phyloP scores from a whole-genome alignment of 2,888 invertebrate genomes.

The Muschampia plurimacula region DNA sequence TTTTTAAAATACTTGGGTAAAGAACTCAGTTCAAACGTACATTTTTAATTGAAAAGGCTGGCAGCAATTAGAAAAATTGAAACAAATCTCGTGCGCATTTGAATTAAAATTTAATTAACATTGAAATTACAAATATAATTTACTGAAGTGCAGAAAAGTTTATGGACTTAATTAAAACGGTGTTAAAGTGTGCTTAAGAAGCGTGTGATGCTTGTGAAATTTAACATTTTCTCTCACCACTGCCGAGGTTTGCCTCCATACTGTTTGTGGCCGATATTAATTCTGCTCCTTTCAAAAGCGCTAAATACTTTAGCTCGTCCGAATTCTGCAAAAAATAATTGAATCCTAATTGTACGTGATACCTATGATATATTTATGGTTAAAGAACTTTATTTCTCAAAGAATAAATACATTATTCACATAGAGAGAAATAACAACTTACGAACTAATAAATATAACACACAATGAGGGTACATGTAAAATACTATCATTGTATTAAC shows the following conservation, averaged over 20 bases:
- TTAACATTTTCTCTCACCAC: conserved; percentile 49
- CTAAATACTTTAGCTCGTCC: conserved; percentile 85
- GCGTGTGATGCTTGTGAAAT: not conserved
- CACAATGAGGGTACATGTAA: no score
- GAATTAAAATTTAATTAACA: conserved; percentile 13
- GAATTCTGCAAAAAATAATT: conserved; percentile 73
- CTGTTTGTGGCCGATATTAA: conserved; percentile 71
- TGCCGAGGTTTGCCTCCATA: conserved; percentile 62
- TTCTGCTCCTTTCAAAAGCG: conserved; percentile 86
- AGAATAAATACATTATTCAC: no score
- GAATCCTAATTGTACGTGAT: no score
- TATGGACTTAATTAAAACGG: conserved; percentile 26
- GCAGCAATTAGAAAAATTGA: not conserved
- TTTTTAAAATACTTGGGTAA: not conserved
- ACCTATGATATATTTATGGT: no score
- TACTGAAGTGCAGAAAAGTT: conserved; percentile 20
- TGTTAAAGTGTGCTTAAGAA: conserved; percentile 10
- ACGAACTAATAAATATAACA: no score
- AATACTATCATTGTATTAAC: no score
- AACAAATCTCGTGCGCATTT: conserved; percentile 6
- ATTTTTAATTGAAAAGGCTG: conserved; percentile 7
- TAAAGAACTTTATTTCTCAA: no score
- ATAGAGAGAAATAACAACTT: no score
- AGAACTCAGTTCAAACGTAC: not conserved
- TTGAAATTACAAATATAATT: conserved; percentile 21